phyloP scores from a whole-genome alignment of 2,113 vertebrate species.

The Nerophis lumbriciformis region DNA sequence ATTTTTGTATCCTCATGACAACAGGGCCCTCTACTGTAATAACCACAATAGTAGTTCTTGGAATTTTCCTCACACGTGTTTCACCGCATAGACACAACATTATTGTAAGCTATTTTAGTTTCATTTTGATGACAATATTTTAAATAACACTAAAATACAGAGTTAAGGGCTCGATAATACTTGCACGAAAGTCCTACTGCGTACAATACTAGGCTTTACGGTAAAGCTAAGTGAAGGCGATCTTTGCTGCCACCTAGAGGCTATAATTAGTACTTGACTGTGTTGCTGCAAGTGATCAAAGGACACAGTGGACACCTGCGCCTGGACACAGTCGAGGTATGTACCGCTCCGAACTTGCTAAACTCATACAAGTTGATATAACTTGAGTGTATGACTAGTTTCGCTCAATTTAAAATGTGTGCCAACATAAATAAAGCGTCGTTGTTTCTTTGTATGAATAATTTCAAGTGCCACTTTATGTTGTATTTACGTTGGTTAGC shows the following conservation, averaged over 20 bases:
- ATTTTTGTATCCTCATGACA: constrained; percentile 66
- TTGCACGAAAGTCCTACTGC: neutral
- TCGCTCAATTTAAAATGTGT: neutral
- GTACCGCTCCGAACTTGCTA: constrained; percentile 8
- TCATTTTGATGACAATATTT: too few species aligned
- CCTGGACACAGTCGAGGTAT: constrained; percentile 21
- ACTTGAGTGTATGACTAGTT: too few species aligned
- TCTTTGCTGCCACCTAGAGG: constrained; percentile 39
- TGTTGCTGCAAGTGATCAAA: constrained; percentile 2
- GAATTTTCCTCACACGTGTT: neutral
- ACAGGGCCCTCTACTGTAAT: constrained; percentile 46
- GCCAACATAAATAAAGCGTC: neutral
- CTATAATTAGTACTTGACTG: neutral
- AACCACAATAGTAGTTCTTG: accelerated
- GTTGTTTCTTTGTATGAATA: neutral
- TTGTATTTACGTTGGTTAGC: neutral
- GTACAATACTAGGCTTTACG: constrained; percentile 30
- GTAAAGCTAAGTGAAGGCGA: constrained; percentile 7
- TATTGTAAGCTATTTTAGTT: neutral
- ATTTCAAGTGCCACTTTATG: neutral
- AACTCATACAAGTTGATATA: neutral
- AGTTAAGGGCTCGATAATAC: neutral
- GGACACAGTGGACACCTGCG: constrained; percentile 33
- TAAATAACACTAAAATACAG: neutral
- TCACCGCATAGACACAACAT: neutral